phyloP scores from a whole-genome alignment of 2,888 invertebrate species.

The Dicyrtoma fusca region DNA sequence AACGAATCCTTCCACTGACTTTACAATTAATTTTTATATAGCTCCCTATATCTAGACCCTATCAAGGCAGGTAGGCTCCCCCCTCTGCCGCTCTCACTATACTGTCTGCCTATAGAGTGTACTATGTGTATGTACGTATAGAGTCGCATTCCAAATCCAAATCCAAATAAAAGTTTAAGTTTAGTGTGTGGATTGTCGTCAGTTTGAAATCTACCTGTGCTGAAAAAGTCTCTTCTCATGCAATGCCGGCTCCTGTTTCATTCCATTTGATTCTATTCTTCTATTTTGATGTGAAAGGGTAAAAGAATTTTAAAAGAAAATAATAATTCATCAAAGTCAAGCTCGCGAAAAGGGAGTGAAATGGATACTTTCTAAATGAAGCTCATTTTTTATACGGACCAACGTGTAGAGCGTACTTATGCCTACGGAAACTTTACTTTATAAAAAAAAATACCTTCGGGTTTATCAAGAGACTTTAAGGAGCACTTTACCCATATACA shows the following conservation, averaged over 20 bases:
- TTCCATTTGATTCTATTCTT: slow-evolving; percentile 32
- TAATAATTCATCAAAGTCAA: slow-evolving; percentile 57
- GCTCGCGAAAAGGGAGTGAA: slow-evolving; percentile 53
- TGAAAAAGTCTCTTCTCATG: slow-evolving; percentile 10
- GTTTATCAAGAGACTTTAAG: too few species aligned
- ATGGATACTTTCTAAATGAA: slow-evolving; percentile 54
- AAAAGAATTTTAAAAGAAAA: slow-evolving; percentile 38
- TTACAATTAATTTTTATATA: not conserved
- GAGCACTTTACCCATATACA: not conserved
- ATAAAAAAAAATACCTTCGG: too few species aligned
- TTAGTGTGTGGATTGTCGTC: slow-evolving; percentile 25
- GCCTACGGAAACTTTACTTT: too few species aligned
- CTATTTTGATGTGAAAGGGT: slow-evolving; percentile 40
- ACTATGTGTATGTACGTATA: too few species aligned
- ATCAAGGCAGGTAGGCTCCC: not conserved
- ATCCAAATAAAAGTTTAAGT: not conserved
- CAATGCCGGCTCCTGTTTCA: slow-evolving; percentile 32
- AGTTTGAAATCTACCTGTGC: slow-evolving; percentile 31
- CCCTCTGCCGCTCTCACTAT: not conserved
- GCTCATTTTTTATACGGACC: slow-evolving; percentile 34
- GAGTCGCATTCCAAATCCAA: not conserved
- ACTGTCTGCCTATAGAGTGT: not conserved
- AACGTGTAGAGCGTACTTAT: not conserved
- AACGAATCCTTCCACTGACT: not conserved
- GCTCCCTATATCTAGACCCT: not conserved